Base-by-base conservation (phyloP, 2,888 invertebrate genomes). In the Arctia plantaginis region DNA sequence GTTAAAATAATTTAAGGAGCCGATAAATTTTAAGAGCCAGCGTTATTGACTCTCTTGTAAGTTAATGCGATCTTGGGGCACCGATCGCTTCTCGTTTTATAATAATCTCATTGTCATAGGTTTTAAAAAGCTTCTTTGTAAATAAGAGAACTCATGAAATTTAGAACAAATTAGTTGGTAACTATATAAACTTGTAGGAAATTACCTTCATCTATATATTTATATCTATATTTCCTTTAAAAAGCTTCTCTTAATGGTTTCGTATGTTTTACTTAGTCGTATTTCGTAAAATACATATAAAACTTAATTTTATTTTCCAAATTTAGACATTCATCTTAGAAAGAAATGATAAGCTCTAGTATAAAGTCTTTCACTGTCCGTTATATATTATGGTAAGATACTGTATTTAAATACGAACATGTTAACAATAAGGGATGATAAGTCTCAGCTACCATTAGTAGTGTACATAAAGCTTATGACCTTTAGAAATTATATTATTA, bases 1-100 rank as follows among this genome's bases (percentile, higher is more conserved):
- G 91, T 90, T 92, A 90, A 93, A 93, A 93, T 93, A 92, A 94
- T 94, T 93, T 93, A 93, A 91, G 89, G 87, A 86, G 86, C 88
- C 88, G 80, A 92, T 94, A 93, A 95, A 94, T 88, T 93, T 93
- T 93, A 92, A 94, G 87, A 91, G 88, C 91, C 88, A 84, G 79
- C 88, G 89, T 89, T 92, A 93, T 91, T 92, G 92, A 92, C 90
- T 90, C 85, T 90, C 89, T 87, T 81, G 87, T 86, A 89, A 91
- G 91, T 90, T 93, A 92, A 93, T 91, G 90, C 90, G 88, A 91
- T 91, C 89, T 87, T 82, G 87, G 82, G 80, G 87, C 88, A 83
- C 84, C 89, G 89, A 90, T 92, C 89, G 87, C 83, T 83, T 77
- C 87, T 83, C 85, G 84, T 85, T 85, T 87, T 87, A 80, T 91